Evolutionary conservation across 2,888 invertebrate genomes (phyloP).

Genomic region (Drosophila paramelanica): DNA sequence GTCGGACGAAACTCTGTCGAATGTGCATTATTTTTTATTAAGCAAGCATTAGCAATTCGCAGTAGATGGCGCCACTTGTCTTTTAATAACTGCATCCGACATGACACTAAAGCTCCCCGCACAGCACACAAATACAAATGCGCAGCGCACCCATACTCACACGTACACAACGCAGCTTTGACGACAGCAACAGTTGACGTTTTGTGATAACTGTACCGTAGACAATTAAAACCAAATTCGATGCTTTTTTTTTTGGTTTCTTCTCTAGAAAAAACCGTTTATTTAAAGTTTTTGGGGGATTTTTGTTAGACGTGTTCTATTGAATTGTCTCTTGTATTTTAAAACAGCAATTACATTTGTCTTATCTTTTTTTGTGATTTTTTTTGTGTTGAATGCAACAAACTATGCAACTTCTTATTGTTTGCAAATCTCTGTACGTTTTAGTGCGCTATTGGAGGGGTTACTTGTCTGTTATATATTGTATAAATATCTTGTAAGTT

Average conservation of each 20-base stretch:
- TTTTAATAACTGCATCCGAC: constrained; percentile 25
- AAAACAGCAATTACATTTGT: constrained; percentile 30
- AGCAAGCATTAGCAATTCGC: neutral
- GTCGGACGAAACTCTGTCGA: neutral
- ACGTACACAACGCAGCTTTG: constrained; percentile 11
- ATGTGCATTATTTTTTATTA: neutral
- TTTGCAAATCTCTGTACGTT: constrained; percentile 18
- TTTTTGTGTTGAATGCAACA: constrained; percentile 41
- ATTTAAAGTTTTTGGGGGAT: constrained; percentile 44
- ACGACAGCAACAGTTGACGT: constrained; percentile 21
- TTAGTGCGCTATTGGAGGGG: constrained; percentile 46
- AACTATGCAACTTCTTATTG: constrained; percentile 35
- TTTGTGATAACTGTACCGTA: constrained; percentile 52
- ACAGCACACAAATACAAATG: constrained; percentile 8
- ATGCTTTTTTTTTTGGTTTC: constrained; percentile 59
- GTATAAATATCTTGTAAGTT: constrained; percentile 44
- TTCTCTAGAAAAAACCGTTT: constrained; percentile 76
- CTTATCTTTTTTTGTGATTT: constrained; percentile 7
- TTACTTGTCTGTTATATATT: constrained; percentile 37
- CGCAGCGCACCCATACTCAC: neutral
- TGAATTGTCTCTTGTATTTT: constrained; percentile 28
- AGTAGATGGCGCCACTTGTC: constrained; percentile 42
- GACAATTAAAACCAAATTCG: constrained; percentile 11
- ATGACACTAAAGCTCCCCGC: constrained; percentile 20
- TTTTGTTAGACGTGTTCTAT: constrained; percentile 36